Evolutionary conservation across 2,888 invertebrate species (phyloP).

Genomic region (Rambutsinella grinnellia): DNA sequence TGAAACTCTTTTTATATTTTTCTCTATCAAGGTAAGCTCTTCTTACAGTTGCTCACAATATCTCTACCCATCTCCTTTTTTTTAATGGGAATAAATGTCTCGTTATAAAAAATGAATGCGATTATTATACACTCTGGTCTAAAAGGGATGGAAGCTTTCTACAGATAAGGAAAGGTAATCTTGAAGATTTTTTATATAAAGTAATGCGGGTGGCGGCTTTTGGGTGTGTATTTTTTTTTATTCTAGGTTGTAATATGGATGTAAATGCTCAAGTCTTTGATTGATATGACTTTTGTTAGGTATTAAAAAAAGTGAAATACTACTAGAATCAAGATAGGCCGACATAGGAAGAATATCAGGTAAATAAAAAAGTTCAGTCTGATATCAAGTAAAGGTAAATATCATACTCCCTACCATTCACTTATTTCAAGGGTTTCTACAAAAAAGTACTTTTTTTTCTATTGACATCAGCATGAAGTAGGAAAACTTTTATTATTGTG

Average conservation of each 20-base stretch:
- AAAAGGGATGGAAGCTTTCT: too few species aligned
- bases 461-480: constrained; percentile 33
- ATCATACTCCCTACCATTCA: too few species aligned
- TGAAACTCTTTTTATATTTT: constrained; percentile 21
- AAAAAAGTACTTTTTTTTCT: too few species aligned
- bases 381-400: too few species aligned
- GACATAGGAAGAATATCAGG: constrained; percentile 42
- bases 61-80: too few species aligned
- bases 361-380: constrained; percentile 53
- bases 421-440: constrained; percentile 27
- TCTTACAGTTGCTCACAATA: too few species aligned
- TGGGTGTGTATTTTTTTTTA: constrained; percentile 51
- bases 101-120: constrained; percentile 34
- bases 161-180: too few species aligned
- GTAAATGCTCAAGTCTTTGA: constrained; percentile 20
- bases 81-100: constrained; percentile 35
- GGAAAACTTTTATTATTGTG: constrained; percentile 23
- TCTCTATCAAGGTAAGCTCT: too few species aligned
- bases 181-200: background rate
- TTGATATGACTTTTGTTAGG: constrained; percentile 49
- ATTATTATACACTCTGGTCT: constrained; percentile 12
- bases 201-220: constrained; percentile 52
- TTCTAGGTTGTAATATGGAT: constrained; percentile 2
- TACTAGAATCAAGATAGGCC: constrained; percentile 44
- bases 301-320: constrained; percentile 43